phyloP scores from a whole-genome alignment of 2,113 vertebrate genomes.

The Cromileptes altivelis region DNA sequence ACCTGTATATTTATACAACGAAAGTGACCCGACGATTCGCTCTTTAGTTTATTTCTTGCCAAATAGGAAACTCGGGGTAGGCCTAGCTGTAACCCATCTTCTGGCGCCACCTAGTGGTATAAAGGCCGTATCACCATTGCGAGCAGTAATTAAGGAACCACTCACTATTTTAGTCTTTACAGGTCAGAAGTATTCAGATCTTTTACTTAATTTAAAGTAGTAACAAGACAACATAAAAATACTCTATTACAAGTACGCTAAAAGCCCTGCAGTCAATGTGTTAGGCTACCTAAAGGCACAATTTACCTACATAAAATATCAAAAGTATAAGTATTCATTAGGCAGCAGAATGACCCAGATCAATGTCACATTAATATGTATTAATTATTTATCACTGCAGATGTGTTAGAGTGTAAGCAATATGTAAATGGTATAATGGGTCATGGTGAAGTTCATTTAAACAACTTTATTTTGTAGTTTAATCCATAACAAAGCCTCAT shows the following conservation, averaged over 20 bases:
- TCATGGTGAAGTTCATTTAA: background rate
- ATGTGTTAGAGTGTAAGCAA: too few species aligned
- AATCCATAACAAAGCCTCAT: background rate
- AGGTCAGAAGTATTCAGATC: background rate
- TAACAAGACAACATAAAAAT: background rate
- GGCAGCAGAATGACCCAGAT: background rate
- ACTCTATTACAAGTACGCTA: background rate
- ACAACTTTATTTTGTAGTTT: background rate
- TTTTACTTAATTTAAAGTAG: background rate
- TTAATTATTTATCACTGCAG: background rate
- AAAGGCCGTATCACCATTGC: background rate
- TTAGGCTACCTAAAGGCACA: background rate
- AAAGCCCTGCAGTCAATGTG: background rate
- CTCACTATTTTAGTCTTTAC: background rate
- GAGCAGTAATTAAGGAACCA: background rate
- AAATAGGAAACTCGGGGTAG: background rate
- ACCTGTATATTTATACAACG: background rate
- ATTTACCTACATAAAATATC: background rate
- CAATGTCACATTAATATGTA: background rate
- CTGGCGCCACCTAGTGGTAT: slow-evolving; percentile 53
- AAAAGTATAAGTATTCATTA: background rate
- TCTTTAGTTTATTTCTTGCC: background rate
- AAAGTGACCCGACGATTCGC: background rate
- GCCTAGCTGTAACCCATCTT: background rate
- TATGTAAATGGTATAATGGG: background rate